Evolutionary conservation across 2,888 invertebrate species (phyloP).

Genomic region (Priocnemis perturbator): DNA sequence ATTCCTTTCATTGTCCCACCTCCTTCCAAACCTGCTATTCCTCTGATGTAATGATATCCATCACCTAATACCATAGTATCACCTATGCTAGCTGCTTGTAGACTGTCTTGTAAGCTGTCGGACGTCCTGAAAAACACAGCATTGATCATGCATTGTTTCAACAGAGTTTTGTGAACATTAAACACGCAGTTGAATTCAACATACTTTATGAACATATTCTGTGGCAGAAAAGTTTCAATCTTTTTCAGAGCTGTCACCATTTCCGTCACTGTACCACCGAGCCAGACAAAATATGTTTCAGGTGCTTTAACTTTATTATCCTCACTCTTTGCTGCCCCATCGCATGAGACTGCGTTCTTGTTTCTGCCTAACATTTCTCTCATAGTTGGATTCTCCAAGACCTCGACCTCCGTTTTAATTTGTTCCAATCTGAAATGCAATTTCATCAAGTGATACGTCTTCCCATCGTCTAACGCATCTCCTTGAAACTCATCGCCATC

Average conservation of each 20-base stretch:
- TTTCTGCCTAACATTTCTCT: slow-evolving; percentile 74
- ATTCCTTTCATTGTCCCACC: slow-evolving; percentile 75
- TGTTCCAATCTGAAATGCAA: slow-evolving; percentile 78
- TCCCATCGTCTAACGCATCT: slow-evolving; percentile 63
- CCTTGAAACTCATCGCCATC: slow-evolving; percentile 60
- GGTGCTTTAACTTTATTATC: slow-evolving; percentile 53
- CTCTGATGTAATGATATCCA: slow-evolving; percentile 76
- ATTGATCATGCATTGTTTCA: neutral
- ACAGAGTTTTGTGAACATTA: neutral
- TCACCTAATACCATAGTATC: slow-evolving; percentile 77
- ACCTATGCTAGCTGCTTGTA: slow-evolving; percentile 73
- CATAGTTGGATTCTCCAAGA: slow-evolving; percentile 79
- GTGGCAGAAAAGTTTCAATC: slow-evolving; percentile 72
- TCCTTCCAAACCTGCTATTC: slow-evolving; percentile 77
- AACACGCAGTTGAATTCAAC: neutral
- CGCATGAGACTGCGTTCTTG: slow-evolving; percentile 49
- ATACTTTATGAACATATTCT: slow-evolving; percentile 74
- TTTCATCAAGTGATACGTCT: slow-evolving; percentile 77
- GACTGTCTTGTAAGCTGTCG: slow-evolving; percentile 70
- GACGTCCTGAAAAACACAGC: slow-evolving; percentile 58
- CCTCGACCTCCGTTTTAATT: slow-evolving; percentile 79
- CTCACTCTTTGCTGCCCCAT: slow-evolving; percentile 50
- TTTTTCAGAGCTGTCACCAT: slow-evolving; percentile 75
- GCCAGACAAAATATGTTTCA: slow-evolving; percentile 74
- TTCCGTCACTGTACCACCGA: slow-evolving; percentile 74